Base-by-base conservation (phyloP, 2,888 invertebrate genomes). In the Drosophila macrospina region DNA sequence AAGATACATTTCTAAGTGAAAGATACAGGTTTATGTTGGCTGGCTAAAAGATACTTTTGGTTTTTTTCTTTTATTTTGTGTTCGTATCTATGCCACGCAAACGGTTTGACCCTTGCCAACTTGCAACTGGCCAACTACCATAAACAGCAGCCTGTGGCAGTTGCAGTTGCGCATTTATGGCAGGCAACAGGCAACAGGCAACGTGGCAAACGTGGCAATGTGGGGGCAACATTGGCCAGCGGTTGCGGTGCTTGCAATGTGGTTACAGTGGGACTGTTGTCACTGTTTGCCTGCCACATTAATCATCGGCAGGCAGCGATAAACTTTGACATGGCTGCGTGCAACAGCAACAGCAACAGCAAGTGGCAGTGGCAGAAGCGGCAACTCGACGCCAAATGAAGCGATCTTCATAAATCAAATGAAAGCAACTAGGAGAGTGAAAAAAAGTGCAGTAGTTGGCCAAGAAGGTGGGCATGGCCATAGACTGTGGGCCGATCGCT, bases 321-420 rank as follows among this genome's bases (percentile, higher is more conserved):
- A 86, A 83, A 83, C 83, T 83, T 86, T 83, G 83, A 83, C 83
- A 86, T 80, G 69, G 62, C 48, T 73, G 82, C 80, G 63, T 78
- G 78, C 77, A 72, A 26, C 54, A 37, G 15, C 30, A 45, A 24
- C 60, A 73, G 78, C 77, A 72, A 26, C 54, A 37, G 15, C 30
- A 45, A 24, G 52, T 48, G 61, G 47, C 32, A 11, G 51, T 1
- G 39, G 39, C 16, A 39, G 39, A 20, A 20, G 41, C 41, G 20
- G 41, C 60, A 51, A 41, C 20, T 28, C 60, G 37, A 30, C 61
- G 77, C 69, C 80, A 68, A 82, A 88, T 86, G 75, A 83, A 86
- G 80, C 71, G 85, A 84, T 86, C 84, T 86, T 83, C 84, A 86
- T 82, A 81, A 89, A 86, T 85, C 82, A 87, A 74, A 52, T 47